These are phyloP conservation scores for Eristalinus sepulchralis DNA, from an alignment of 2,888 invertebrate species.

Conservation along the genomic window DNA sequence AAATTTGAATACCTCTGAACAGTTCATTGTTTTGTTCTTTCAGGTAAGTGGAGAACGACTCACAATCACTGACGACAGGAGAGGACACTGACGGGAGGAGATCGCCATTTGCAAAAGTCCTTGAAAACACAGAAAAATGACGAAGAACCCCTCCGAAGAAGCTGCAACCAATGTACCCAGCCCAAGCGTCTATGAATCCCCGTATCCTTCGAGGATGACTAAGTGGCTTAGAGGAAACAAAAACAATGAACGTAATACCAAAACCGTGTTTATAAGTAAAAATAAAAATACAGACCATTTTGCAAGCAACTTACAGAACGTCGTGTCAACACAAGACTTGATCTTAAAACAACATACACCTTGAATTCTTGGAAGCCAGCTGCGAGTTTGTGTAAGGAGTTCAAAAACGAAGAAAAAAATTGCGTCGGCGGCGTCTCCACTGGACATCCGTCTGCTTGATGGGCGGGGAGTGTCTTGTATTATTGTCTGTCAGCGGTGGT, in stretches of 20 bases:
- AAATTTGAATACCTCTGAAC: too few relatives aligned
- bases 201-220: too few relatives aligned
- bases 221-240: background rate
- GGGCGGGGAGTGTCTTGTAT: slow-evolving; percentile 2
- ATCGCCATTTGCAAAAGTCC: too few relatives aligned
- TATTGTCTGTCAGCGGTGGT: slow-evolving; percentile 56
- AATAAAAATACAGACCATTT: background rate
- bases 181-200: too few relatives aligned
- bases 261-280: background rate
- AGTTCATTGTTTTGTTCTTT: too few relatives aligned
- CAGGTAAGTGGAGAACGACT: too few relatives aligned
- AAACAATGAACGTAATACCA: background rate
- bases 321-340: background rate
- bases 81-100: too few relatives aligned
- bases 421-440: background rate
- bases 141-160: too few relatives aligned
- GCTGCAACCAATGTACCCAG: too few relatives aligned
- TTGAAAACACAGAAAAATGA: too few relatives aligned
- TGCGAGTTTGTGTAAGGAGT: background rate
- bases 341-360: background rate
- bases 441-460: slow-evolving; percentile 10
- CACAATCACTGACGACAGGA: too few relatives aligned
- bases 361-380: slow-evolving; percentile 6
- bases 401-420: background rate
- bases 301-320: background rate